Evolutionary conservation across 2,113 vertebrate species (phyloP).

Genomic region (Albula glossodonta): DNA sequence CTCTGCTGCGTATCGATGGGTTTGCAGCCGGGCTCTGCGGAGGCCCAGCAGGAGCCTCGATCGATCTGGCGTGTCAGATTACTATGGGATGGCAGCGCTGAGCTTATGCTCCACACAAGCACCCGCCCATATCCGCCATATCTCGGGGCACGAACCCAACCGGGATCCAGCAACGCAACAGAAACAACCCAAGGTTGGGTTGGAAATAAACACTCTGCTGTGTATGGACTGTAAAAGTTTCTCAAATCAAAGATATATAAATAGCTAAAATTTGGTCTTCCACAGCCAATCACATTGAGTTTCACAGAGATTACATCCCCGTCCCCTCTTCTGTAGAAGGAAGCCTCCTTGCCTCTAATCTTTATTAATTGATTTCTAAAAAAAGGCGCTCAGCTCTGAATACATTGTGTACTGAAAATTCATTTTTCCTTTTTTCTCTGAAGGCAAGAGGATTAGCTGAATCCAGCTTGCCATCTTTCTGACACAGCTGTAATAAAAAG

Average conservation of each 20-base stretch:
- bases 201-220: not conserved
- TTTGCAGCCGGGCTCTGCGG: not conserved
- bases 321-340: not conserved
- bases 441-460: slow-evolving; percentile 11
- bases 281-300: not conserved
- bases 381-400: not conserved
- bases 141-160: not conserved
- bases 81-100: not conserved
- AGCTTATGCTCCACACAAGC: not conserved
- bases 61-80: not conserved
- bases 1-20: not conserved
- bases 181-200: not conserved
- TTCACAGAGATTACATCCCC: not conserved
- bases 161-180: not conserved
- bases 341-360: not conserved
- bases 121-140: not conserved
- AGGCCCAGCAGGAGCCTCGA: not conserved
- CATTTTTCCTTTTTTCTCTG: not conserved
- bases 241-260: not conserved
- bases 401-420: not conserved
- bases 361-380: slow-evolving; percentile 23
- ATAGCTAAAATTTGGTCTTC: not conserved
- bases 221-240: not conserved
- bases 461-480: not conserved
- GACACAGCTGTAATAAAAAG: not conserved